Percentiles rank a stretch among this genome's conserved stretches.
Evolutionary conservation across 2,797 vertebrate genomes (phyloP).

Genomic region (Yasuhikotakia modesta): DNA sequence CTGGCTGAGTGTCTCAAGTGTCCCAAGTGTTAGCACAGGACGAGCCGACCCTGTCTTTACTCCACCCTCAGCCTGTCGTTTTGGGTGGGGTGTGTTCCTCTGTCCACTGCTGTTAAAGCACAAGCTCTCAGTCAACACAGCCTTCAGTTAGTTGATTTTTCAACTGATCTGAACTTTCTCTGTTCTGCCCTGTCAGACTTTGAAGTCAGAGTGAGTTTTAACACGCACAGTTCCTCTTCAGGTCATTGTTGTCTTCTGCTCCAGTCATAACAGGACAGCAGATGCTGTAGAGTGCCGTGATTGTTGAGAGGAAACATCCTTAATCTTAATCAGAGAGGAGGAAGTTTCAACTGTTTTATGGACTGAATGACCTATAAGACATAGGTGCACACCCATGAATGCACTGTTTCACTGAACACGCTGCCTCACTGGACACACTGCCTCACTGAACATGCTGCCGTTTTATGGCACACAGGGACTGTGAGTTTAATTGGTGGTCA

Average conservation of each 20-base stretch:
- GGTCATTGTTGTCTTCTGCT: not conserved
- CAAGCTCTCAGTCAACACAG: too few relatives aligned
- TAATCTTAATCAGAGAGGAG: not conserved
- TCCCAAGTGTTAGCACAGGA: conserved; percentile 37
- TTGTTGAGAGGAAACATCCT: not conserved
- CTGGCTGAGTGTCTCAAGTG: conserved; percentile 42
- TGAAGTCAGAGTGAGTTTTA: conserved; percentile 4
- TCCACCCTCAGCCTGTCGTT: conserved; percentile 2
- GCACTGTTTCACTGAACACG: conserved; percentile 8
- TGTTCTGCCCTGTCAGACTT: conserved; percentile 31
- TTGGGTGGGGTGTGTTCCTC: not conserved
- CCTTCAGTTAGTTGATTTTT: conserved; percentile 1
- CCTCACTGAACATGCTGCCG: too few relatives aligned
- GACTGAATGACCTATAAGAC: not conserved
- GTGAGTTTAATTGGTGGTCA: conserved; percentile 24
- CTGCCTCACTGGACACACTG: not conserved
- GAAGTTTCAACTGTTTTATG: not conserved
- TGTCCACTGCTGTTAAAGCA: too few relatives aligned
- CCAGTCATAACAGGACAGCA: conserved; percentile 20
- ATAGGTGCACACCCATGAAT: not conserved
- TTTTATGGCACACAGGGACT: not conserved
- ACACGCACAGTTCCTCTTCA: not conserved
- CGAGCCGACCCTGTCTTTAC: conserved; percentile 52
- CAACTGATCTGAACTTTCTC: conserved; percentile 16
- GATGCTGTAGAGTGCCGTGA: not conserved